Base-by-base conservation (phyloP, 2,888 invertebrate species). In the Mechanitis mazaeus region DNA sequence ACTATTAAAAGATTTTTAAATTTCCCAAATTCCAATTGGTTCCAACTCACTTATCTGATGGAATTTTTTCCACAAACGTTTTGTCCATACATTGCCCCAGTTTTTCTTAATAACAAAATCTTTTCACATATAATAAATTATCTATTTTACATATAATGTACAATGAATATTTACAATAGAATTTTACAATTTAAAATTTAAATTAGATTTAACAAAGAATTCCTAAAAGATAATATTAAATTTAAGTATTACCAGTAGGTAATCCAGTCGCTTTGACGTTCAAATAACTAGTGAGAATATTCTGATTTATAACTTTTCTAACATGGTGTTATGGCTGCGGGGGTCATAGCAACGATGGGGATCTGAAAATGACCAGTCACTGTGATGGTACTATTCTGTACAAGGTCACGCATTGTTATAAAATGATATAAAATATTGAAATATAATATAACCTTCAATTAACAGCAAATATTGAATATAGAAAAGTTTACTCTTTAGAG, bases 1-100 rank as follows among this genome's bases (percentile, higher is more conserved):
- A 35, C 35, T 35, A 35, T 35, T 35, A 35, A 42, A 3, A 42
- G 9, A 42, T 9, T 42, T 42, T 42, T 42, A 9, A 59, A 58
- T 55, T 33, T 53, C 42, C 54, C 56, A 38, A 56, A 46, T 68
- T 69, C 64, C 71, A 65, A 65, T 64, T 64, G 45, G 54, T 60
- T 58, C 64, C 54, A 72, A 87, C 87, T 87, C 78, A 88, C 87
- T 83, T 77, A 68, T 75, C 72, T 67, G 75, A 72, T 67, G 81
- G 74, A 68, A 84, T 78, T 77, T 86, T 87, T 77, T 78, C 90
- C 71, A 83, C 83, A 73, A 90, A 84, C 68, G 88, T 81, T 81
- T 92, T 91, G 84, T 92, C 91, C 84, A 92, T 91, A 80, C 92
- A 92, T 88, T 92, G 92, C 81, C 93, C 92, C 93, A 92, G 92